A percentile compares a stretch with the other conserved stretches of the same genome.
These are phyloP conservation scores for Drosophila kokeensis DNA, from an alignment of 2,888 invertebrate species.

Conservation along the genomic window DNA sequence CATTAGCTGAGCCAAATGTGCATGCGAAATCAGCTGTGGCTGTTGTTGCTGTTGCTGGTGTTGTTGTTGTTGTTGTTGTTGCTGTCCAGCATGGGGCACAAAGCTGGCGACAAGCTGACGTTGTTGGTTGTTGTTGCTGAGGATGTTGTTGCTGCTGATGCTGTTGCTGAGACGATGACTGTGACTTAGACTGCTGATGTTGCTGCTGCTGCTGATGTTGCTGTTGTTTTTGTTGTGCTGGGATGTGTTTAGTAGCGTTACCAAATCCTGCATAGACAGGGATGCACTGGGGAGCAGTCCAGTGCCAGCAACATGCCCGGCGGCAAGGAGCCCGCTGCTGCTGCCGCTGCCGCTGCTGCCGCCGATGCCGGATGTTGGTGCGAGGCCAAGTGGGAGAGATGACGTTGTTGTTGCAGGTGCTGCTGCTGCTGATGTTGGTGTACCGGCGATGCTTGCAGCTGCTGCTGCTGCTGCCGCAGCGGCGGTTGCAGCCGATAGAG, in stretches of 20 bases:
- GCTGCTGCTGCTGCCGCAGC: constrained; percentile 81
- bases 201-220: constrained; percentile 84
- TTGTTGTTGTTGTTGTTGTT: constrained; percentile 2
- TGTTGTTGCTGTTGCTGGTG: constrained; percentile 23
- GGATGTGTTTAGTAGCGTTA: constrained; percentile 86
- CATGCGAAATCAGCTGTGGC: constrained; percentile 48
- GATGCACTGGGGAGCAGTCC: constrained; percentile 86
- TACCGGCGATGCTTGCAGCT: constrained; percentile 64
- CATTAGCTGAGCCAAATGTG: constrained; percentile 74
- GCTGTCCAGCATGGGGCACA: constrained; percentile 37
- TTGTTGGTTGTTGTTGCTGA: constrained; percentile 53
- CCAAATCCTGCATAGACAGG: constrained; percentile 96
- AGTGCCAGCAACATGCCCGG: constrained; percentile 85
- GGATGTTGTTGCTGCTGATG: constrained; percentile 50
- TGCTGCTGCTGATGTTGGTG: constrained; percentile 75
- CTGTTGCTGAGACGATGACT: constrained; percentile 59
- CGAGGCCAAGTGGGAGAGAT: constrained; percentile 71
- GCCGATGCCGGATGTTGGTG: constrained; percentile 57
- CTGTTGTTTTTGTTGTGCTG: constrained; percentile 52
- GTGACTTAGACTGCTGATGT: constrained; percentile 58
- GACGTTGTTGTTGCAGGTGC: constrained; percentile 60
- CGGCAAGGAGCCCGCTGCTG: constrained; percentile 60
- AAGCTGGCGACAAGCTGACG: constrained; percentile 46
- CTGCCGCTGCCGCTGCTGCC: constrained; percentile 47
- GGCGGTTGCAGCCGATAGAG: constrained; percentile 83